Evolutionary conservation across 2,797 vertebrate species (phyloP).

Genomic region (Anguilla pacifica): DNA sequence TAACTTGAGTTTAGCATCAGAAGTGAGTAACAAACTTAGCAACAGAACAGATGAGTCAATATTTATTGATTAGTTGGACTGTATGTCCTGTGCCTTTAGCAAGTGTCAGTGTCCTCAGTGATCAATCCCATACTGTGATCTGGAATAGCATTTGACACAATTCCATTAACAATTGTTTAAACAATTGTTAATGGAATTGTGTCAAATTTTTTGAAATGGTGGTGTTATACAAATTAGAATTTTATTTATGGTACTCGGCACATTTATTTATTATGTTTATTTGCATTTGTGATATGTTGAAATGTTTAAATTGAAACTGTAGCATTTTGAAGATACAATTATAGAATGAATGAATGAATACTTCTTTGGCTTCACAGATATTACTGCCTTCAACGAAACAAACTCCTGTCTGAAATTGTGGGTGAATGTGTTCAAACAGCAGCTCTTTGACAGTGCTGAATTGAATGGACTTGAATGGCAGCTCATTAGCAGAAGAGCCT

Average conservation of each 20-base stretch:
- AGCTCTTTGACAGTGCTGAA: neutral
- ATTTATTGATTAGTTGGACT: slow-evolving; percentile 41
- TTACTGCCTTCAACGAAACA: neutral
- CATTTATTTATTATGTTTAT: neutral
- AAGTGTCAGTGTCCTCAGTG: slow-evolving; percentile 10
- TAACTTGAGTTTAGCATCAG: neutral
- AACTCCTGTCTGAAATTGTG: neutral
- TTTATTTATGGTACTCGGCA: neutral
- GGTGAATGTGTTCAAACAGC: slow-evolving; percentile 13
- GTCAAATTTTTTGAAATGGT: slow-evolving; percentile 3
- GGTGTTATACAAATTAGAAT: neutral
- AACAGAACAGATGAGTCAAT: slow-evolving; percentile 44
- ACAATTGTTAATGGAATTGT: neutral
- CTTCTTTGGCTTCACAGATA: neutral
- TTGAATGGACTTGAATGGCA: slow-evolving; percentile 30
- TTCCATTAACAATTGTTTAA: neutral
- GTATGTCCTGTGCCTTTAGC: slow-evolving; percentile 27
- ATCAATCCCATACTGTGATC: slow-evolving; percentile 11
- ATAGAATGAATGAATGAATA: neutral
- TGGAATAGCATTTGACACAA: slow-evolving; percentile 16
- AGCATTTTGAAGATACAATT: neutral
- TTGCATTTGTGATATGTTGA: neutral
- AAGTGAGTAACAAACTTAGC: neutral
- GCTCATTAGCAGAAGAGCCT: slow-evolving; percentile 31
- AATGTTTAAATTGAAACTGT: neutral